phyloP scores from a whole-genome alignment of 2,797 vertebrate genomes.

The Perodicticus potto region DNA sequence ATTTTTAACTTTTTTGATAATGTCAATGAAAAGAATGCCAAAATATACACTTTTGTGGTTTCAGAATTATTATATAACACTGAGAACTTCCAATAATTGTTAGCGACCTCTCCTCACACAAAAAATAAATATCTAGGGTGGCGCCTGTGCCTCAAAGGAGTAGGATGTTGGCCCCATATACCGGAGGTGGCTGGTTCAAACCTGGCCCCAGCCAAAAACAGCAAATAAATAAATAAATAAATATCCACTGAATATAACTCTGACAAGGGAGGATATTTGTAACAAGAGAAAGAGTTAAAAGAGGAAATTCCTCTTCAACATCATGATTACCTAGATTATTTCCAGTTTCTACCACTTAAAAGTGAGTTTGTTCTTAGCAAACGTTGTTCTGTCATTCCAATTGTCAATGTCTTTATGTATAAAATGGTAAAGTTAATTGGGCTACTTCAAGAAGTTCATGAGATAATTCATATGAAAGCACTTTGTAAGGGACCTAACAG shows the following conservation, averaged over 20 bases:
- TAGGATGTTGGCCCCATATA: too few relatives aligned
- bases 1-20: not conserved
- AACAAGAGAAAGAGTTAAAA: not conserved
- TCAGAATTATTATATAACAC: not conserved
- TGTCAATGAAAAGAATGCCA: not conserved
- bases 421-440: not conserved
- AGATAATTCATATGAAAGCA: not conserved
- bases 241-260: not conserved
- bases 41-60: not conserved
- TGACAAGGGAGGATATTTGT: too few relatives aligned
- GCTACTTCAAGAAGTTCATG: not conserved
- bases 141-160: too few relatives aligned
- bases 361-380: not conserved
- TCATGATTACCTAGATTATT: not conserved
- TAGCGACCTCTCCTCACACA: not conserved
- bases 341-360: not conserved
- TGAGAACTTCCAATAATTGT: not conserved
- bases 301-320: not conserved
- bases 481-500: not conserved
- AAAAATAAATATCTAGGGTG: too few relatives aligned
- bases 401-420: not conserved
- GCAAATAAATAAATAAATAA: too few relatives aligned
- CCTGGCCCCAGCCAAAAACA: too few relatives aligned
- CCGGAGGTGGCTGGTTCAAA: too few relatives aligned
- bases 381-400: not conserved